These are phyloP conservation scores for Synanceia verrucosa DNA, from an alignment of 2,797 vertebrate species.

Conservation along the genomic window DNA sequence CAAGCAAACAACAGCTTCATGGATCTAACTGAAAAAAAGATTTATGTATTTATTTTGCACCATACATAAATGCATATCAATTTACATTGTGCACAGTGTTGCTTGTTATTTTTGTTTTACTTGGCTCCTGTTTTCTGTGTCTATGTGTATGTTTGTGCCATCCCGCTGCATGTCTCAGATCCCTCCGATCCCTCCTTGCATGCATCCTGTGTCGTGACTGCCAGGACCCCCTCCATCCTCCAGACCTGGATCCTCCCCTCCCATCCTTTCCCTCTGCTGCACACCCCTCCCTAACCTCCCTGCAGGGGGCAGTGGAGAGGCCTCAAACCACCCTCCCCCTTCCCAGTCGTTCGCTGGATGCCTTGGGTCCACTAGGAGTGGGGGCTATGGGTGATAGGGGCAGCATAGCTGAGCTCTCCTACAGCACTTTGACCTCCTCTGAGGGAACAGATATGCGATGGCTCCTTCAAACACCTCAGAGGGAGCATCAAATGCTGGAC, in stretches of 20 bases:
- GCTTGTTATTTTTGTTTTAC: not conserved
- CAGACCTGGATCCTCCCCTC: conserved; percentile 50
- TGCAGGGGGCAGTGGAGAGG: conserved; percentile 64
- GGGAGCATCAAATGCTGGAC: conserved; percentile 29
- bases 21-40: not conserved
- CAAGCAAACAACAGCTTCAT: not conserved
- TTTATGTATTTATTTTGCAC: not conserved
- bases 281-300: conserved; percentile 51
- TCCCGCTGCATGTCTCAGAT: conserved; percentile 73
- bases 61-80: not conserved
- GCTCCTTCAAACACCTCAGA: conserved; percentile 65
- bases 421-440: conserved; percentile 69
- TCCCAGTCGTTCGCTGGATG: conserved; percentile 1
- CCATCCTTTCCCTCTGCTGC: conserved; percentile 34
- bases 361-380: not conserved
- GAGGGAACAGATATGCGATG: conserved; percentile 58
- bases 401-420: conserved; percentile 71
- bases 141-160: conserved; percentile 46
- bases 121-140: conserved; percentile 37
- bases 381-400: conserved; percentile 36
- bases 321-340: conserved; percentile 64
- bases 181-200: conserved; percentile 79
- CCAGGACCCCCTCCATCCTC: conserved; percentile 52
- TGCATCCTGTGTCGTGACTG: conserved; percentile 74
- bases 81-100: not conserved